Evolutionary conservation across 2,888 invertebrate species (phyloP).

Genomic region (Odontomyia ornata): DNA sequence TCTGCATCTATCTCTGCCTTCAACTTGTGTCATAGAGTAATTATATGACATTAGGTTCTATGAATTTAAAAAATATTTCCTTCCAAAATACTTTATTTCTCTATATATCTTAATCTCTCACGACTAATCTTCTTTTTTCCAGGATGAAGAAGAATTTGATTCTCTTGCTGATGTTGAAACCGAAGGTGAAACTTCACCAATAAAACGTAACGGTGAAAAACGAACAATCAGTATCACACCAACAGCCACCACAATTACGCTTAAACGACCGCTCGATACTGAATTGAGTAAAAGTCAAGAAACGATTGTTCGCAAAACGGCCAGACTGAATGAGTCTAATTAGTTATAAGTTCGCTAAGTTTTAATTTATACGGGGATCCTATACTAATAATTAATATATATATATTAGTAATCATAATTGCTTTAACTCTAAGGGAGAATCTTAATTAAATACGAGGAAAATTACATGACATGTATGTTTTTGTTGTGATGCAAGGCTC

Average conservation of each 20-base stretch:
- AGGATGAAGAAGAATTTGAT: conserved; percentile 48
- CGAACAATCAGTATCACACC: neutral
- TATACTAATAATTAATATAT: too few relatives aligned
- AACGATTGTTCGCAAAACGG: conserved; percentile 41
- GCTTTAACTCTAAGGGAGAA: too few relatives aligned
- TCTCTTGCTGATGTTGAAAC: conserved; percentile 43
- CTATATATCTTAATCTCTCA: too few relatives aligned
- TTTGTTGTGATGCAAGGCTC: neutral
- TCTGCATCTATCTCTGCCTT: too few relatives aligned
- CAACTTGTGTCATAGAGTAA: too few relatives aligned
- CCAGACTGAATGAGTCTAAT: conserved; percentile 30
- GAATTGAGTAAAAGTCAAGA: conserved; percentile 3
- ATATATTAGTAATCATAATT: too few relatives aligned
- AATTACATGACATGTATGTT: conserved; percentile 42
- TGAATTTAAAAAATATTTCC: too few relatives aligned
- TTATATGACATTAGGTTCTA: too few relatives aligned
- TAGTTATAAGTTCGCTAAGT: conserved; percentile 11
- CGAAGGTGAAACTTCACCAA: conserved; percentile 44
- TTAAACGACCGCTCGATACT: conserved; percentile 42
- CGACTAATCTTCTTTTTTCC: conserved; percentile 2
- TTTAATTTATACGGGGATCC: conserved; percentile 11
- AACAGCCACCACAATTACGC: neutral
- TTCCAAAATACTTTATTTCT: too few relatives aligned
- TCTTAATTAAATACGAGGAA: too few relatives aligned
- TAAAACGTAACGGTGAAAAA: conserved; percentile 45